These are phyloP conservation scores for Lepidocyrtoides sp. DNA, from an alignment of 2,888 invertebrate genomes.

Conservation along the genomic window DNA sequence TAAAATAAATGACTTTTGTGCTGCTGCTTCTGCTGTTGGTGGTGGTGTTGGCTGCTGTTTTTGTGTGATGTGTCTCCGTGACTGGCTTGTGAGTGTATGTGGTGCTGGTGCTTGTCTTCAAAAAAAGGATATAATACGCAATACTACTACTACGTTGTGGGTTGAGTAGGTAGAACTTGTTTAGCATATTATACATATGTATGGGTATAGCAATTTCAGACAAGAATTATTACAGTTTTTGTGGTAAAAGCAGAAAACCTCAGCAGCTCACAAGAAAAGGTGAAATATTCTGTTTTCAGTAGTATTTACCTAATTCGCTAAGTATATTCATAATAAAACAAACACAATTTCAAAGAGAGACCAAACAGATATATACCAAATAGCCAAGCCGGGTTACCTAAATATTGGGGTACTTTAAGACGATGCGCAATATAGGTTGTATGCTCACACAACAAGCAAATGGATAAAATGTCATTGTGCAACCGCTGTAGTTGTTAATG, in stretches of 20 bases:
- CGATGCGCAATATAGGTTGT: neutral
- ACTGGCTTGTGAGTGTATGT: neutral
- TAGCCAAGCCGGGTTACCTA: too few relatives aligned
- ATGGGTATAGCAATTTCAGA: neutral
- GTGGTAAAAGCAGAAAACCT: conserved; percentile 33
- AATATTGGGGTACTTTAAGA: neutral
- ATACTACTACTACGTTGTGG: neutral
- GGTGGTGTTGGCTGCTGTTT: too few relatives aligned
- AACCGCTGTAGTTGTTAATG: neutral
- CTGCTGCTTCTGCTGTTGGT: neutral
- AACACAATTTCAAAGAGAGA: neutral
- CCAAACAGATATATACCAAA: neutral
- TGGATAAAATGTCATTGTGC: too few relatives aligned
- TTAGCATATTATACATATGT: neutral
- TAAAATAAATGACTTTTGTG: conserved; percentile 17
- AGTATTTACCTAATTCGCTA: conserved; percentile 5
- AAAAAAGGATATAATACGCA: conserved; percentile 3
- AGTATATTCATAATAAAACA: neutral
- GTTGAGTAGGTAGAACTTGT: too few relatives aligned
- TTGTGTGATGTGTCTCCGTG: neutral
- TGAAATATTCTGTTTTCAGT: neutral
- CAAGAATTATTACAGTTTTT: neutral
- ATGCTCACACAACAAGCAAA: too few relatives aligned
- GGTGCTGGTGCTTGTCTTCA: neutral
- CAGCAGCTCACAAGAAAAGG: neutral